Evolutionary conservation across 2,113 vertebrate species (phyloP).

Genomic region (Gymnocephalus cernua): DNA sequence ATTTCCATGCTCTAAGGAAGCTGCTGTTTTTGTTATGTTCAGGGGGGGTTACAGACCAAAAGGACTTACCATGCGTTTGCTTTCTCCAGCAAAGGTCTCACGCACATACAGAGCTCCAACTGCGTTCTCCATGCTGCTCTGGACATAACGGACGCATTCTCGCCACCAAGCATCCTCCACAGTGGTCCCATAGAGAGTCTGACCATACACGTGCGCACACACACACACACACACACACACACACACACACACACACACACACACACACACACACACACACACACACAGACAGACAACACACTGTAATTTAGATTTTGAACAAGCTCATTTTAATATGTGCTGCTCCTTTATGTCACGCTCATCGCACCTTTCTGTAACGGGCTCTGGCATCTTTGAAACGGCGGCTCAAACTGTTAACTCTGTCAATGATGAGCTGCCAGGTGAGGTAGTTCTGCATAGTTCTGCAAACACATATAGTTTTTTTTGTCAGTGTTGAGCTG

Average conservation of each 20-base stretch:
- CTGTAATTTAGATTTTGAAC: neutral
- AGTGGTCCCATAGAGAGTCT: slow-evolving; percentile 93
- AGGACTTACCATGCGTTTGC: slow-evolving; percentile 91
- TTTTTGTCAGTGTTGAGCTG: neutral
- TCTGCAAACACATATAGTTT: slow-evolving; percentile 75
- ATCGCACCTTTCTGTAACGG: slow-evolving; percentile 87
- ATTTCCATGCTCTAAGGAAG: neutral
- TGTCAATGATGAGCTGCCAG: slow-evolving; percentile 92
- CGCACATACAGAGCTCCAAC: slow-evolving; percentile 94
- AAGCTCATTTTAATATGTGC: neutral
- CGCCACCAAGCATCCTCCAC: slow-evolving; percentile 95
- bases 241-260: neutral
- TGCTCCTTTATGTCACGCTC: neutral
- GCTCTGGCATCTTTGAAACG: slow-evolving; percentile 92
- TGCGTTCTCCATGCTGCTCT: slow-evolving; percentile 96
- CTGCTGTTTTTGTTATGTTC: neutral
- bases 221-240: neutral
- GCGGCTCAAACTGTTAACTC: slow-evolving; percentile 91
- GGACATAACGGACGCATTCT: slow-evolving; percentile 94
- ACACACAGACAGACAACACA: neutral
- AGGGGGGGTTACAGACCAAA: neutral
- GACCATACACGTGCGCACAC: slow-evolving; percentile 20
- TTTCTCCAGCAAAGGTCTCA: slow-evolving; percentile 92
- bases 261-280: slow-evolving; percentile 5
- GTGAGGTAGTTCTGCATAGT: slow-evolving; percentile 97